Evolutionary conservation across 2,797 vertebrate genomes (phyloP), one percentile per base, ranked within the genome.

Genomic region (Chelmon rostratus): DNA sequence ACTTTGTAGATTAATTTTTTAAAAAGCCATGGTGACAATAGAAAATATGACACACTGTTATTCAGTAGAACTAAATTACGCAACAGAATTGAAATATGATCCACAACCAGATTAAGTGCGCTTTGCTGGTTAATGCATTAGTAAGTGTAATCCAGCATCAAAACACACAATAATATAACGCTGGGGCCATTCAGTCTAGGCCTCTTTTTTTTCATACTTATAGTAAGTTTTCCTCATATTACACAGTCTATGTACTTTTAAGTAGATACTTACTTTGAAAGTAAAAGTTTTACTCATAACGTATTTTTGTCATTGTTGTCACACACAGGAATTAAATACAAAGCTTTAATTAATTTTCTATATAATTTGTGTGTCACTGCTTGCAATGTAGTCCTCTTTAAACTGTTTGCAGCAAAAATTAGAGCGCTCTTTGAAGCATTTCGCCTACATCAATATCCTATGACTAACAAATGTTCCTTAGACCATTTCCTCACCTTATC

Each of bases 401-500:
- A 38, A 62, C n/a, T 0, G 9, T 63, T 67, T 58, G 42, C 28
- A 35, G 16, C 69, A 19, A 2, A 73, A 37, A 49, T 35, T 18
- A 9, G 15, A 9, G 13, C 12, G 35, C 25, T 19, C 3, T 53
- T 8, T 67, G 37, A 42, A 69, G 5, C 21, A 68, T 5, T 25
- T 5, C 37, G 2, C n/a, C 28, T 31, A 31, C 1, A 44, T 52
- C 19, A 37, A 9, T 54, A 3, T 47, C 5, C 2, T 23, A 54
- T 40, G 31, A 28, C 15, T 58, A 7, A 62, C 42, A 46, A 69
- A 72, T 12, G 12, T 53, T 8, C 5, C 37, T 35, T 10, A 81
- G 37, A 33, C 31, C 0, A 19, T 72, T 53, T 49, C 18, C 42
- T 50, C 0, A 19, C 52, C 23, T 42, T 77, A 72, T 79, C 76